Conservation (phyloP, 2,113 vertebrate genomes). For the Channa argus region DNA sequence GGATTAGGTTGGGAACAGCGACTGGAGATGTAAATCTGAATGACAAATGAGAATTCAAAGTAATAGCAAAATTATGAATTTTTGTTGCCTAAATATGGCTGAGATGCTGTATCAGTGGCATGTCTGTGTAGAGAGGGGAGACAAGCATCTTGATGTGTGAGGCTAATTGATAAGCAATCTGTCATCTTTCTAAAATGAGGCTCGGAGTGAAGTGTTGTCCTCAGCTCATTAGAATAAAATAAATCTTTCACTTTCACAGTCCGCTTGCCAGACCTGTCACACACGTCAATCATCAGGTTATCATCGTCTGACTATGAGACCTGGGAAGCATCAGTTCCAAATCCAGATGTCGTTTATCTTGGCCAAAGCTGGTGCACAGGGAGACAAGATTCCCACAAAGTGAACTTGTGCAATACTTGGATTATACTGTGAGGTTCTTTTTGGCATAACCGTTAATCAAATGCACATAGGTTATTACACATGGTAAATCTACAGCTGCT, state of each 20-base stretch:
- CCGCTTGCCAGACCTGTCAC: conserved; percentile 13
- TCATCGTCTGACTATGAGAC: neutral
- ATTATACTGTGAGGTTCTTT: no score
- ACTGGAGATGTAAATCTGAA: conserved; percentile 42
- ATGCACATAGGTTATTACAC: neutral
- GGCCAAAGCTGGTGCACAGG: neutral
- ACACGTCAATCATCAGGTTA: conserved; percentile 5
- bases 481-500: neutral
- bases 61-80: conserved; percentile 6
- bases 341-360: neutral
- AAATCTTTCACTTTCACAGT: conserved; percentile 11
- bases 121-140: conserved; percentile 36
- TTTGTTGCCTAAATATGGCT: conserved; percentile 31
- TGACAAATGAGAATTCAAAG: conserved; percentile 20
- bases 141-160: conserved; percentile 16
- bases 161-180: conserved; percentile 9
- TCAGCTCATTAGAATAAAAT: conserved; percentile 27
- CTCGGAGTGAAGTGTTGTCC: neutral
- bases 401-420: no score
- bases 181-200: neutral
- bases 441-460: neutral
- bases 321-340: conserved; percentile 40
- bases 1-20: conserved; percentile 19
- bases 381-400: neutral
- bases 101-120: neutral